Percentiles rank a stretch among this genome's conserved stretches.
These are phyloP conservation scores for Eptatretus burgeri DNA, from an alignment of 2,113 vertebrate genomes.

Conservation along the genomic window DNA sequence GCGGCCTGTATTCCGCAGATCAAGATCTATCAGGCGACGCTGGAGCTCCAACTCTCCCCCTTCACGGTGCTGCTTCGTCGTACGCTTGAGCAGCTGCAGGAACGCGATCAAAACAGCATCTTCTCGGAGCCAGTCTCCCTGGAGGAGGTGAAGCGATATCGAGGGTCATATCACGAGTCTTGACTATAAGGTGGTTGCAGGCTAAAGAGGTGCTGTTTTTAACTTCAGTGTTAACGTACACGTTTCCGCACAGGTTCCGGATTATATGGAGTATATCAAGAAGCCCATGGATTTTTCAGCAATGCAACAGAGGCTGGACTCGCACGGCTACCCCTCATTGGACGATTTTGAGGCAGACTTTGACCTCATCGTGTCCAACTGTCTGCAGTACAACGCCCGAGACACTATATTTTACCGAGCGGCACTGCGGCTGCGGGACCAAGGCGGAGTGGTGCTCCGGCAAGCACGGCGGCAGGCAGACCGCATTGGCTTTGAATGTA, in stretches of 20 bases:
- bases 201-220: no score
- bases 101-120: slow-evolving; percentile 85
- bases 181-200: no score
- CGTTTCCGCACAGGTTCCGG: slow-evolving; percentile 35
- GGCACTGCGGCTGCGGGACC: slow-evolving; percentile 57
- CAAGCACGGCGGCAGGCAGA: slow-evolving; percentile 66
- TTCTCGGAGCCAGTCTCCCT: slow-evolving; percentile 84
- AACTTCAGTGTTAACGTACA: background rate
- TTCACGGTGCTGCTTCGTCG: slow-evolving; percentile 71
- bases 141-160: slow-evolving; percentile 39
- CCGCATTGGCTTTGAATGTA: slow-evolving; percentile 83
- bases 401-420: slow-evolving; percentile 91
- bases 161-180: no score
- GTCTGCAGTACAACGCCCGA: slow-evolving; percentile 95
- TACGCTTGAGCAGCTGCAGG: slow-evolving; percentile 73
- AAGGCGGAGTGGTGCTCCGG: slow-evolving; percentile 41
- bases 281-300: slow-evolving; percentile 98
- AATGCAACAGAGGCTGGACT: slow-evolving; percentile 76
- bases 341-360: slow-evolving; percentile 87
- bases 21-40: slow-evolving; percentile 71
- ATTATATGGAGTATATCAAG: slow-evolving; percentile 93
- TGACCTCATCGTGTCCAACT: slow-evolving; percentile 86
- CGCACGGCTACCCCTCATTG: slow-evolving; percentile 68
- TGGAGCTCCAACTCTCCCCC: slow-evolving; percentile 87
- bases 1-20: slow-evolving; percentile 24